Evolutionary conservation across 1,140 invertebrate genomes (phyloP).

Genomic region (Camponotus vicinus): DNA sequence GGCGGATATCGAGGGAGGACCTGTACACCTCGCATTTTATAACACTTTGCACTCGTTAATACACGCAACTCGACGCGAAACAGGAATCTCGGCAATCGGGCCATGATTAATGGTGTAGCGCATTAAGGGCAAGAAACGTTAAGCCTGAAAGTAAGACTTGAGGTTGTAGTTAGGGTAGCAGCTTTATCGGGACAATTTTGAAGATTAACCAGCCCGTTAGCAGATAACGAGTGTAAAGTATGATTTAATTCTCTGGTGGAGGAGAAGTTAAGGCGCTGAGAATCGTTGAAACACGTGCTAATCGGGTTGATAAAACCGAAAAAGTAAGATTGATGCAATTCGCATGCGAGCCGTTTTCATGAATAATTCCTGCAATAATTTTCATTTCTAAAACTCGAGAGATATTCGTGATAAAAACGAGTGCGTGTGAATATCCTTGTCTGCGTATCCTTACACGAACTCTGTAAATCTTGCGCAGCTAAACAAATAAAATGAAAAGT

Average conservation of each 20-base stretch:
- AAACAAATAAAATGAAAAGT: neutral
- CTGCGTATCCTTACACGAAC: neutral
- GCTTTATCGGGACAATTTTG: slow-evolving; percentile 53
- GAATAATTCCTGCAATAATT: neutral
- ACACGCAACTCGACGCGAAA: slow-evolving; percentile 18
- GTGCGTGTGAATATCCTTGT: neutral
- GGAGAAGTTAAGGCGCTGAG: neutral
- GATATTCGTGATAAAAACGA: neutral
- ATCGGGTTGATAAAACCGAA: neutral
- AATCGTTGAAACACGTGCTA: neutral
- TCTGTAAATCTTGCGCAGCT: slow-evolving; percentile 14
- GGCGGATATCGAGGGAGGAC: slow-evolving; percentile 42
- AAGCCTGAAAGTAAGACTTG: slow-evolving; percentile 6
- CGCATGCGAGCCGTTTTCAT: neutral
- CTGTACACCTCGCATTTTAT: slow-evolving; percentile 34
- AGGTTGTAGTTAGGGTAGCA: neutral
- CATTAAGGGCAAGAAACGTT: slow-evolving; percentile 10
- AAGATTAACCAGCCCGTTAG: slow-evolving; percentile 38
- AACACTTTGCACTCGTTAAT: slow-evolving; percentile 53
- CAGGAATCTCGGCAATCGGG: slow-evolving; percentile 42
- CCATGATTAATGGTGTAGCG: slow-evolving; percentile 43
- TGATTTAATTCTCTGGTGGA: slow-evolving; percentile 60
- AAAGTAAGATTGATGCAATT: slow-evolving; percentile 8
- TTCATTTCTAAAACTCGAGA: neutral
- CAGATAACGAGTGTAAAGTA: slow-evolving; percentile 46